Evolutionary conservation across 2,113 vertebrate genomes (phyloP).

Genomic region (Herpetotheres cachinnans): DNA sequence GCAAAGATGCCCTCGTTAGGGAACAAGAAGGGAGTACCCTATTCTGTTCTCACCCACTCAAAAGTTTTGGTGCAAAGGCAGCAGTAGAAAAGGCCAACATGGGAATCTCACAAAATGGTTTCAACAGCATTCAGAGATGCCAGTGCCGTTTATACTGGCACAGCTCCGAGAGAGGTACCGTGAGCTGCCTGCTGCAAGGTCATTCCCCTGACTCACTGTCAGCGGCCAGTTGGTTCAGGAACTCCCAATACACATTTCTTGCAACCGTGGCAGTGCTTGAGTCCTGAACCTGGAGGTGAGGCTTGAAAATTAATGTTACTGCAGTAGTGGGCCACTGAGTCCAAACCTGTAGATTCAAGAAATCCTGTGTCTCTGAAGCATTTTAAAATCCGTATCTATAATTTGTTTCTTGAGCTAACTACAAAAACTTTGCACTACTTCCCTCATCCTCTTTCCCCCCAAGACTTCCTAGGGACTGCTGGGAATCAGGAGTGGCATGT

Average conservation of each 20-base stretch:
- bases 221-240: slow-evolving; percentile 18
- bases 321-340: neutral
- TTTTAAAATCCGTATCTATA: neutral
- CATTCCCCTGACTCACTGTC: slow-evolving; percentile 47
- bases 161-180: neutral
- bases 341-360: neutral
- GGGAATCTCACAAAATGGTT: slow-evolving; percentile 52
- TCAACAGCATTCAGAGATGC: neutral
- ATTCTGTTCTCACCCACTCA: neutral
- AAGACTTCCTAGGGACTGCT: neutral
- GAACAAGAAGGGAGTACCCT: neutral
- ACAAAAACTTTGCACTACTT: neutral
- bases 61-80: neutral
- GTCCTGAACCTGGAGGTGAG: neutral
- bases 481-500: neutral
- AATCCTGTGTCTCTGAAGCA: neutral
- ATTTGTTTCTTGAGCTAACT: neutral
- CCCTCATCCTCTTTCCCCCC: neutral
- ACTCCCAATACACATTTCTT: neutral
- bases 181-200: slow-evolving; percentile 39
- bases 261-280: neutral
- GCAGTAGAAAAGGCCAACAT: neutral
- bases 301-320: neutral
- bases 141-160: slow-evolving; percentile 8
- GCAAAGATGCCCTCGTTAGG: neutral